phyloP scores from a whole-genome alignment of 2,888 invertebrate genomes.

The Dicyrtoma fusca region DNA sequence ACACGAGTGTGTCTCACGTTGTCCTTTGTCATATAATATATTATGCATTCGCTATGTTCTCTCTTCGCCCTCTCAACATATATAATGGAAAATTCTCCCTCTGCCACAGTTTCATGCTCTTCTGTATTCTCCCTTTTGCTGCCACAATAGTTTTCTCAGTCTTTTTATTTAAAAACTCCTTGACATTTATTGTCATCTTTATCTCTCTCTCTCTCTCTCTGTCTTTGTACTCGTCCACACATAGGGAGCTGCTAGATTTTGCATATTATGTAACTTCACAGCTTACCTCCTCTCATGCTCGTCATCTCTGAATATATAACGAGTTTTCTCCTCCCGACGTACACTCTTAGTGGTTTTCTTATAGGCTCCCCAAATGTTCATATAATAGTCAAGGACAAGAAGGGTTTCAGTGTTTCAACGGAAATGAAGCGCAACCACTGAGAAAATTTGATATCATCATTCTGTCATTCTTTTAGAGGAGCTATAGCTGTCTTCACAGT shows the following conservation, averaged over 20 bases:
- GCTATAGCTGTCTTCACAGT: neutral
- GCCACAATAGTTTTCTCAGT: conserved; percentile 38
- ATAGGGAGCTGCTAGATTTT: conserved; percentile 27
- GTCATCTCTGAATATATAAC: conserved; percentile 24
- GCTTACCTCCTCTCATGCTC: conserved; percentile 24
- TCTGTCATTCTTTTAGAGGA: conserved; percentile 12
- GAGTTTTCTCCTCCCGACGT: conserved; percentile 15
- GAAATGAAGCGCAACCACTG: conserved; percentile 46
- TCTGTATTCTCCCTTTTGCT: conserved; percentile 43
- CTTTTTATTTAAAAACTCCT: conserved; percentile 56
- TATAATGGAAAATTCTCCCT: conserved; percentile 37
- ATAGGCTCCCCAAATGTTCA: neutral
- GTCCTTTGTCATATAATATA: conserved; percentile 41
- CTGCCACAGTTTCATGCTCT: conserved; percentile 40
- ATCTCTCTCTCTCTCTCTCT: conserved; percentile 43
- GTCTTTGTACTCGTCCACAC: conserved; percentile 12
- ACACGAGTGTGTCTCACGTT: conserved; percentile 24
- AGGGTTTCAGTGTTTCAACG: conserved; percentile 25
- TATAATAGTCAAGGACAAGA: conserved; percentile 2
- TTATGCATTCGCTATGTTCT: conserved; percentile 45
- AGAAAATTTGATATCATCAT: conserved; percentile 42
- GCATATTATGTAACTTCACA: conserved; percentile 31
- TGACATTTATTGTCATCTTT: conserved; percentile 57
- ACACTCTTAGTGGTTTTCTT: conserved; percentile 5
- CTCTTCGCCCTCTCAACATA: conserved; percentile 36